Conservation (phyloP, 2,113 vertebrate species). For the Oncorhynchus mykiss region DNA sequence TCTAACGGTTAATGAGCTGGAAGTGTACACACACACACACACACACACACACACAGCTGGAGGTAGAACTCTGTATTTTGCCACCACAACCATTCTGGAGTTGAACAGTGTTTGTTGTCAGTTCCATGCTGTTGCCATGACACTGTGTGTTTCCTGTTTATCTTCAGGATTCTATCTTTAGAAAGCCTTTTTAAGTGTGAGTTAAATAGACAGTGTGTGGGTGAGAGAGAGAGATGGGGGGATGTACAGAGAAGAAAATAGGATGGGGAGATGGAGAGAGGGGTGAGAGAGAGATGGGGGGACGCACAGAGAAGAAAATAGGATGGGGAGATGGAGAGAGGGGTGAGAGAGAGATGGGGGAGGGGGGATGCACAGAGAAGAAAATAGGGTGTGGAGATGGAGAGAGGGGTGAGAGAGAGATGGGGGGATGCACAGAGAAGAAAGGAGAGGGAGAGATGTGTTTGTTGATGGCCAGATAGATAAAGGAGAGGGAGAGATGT, state of each 20-base stretch:
- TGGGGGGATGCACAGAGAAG: background rate
- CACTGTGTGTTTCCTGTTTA: constrained; percentile 65
- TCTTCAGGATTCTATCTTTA: constrained; percentile 74
- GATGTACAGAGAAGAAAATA: constrained; percentile 44
- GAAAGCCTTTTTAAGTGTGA: constrained; percentile 68
- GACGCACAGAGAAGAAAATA: constrained; percentile 42
- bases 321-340: constrained; percentile 37
- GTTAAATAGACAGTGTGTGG: constrained; percentile 73
- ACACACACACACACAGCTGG: background rate
- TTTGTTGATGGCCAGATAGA: too few species aligned
- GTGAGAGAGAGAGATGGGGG: constrained; percentile 51
- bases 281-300: too few species aligned
- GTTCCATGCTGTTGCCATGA: constrained; percentile 68
- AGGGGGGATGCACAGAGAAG: too few species aligned
- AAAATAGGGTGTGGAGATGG: too few species aligned
- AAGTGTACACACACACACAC: background rate
- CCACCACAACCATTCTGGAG: background rate
- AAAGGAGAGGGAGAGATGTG: too few species aligned
- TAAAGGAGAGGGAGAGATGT: too few species aligned
- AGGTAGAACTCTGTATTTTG: background rate
- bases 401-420: too few species aligned
- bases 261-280: constrained; percentile 32
- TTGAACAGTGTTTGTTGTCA: constrained; percentile 64
- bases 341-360: too few species aligned
- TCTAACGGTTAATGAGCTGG: too few species aligned